Base-by-base conservation (phyloP, 2,113 vertebrate species). In the Terrapene triunguis region DNA sequence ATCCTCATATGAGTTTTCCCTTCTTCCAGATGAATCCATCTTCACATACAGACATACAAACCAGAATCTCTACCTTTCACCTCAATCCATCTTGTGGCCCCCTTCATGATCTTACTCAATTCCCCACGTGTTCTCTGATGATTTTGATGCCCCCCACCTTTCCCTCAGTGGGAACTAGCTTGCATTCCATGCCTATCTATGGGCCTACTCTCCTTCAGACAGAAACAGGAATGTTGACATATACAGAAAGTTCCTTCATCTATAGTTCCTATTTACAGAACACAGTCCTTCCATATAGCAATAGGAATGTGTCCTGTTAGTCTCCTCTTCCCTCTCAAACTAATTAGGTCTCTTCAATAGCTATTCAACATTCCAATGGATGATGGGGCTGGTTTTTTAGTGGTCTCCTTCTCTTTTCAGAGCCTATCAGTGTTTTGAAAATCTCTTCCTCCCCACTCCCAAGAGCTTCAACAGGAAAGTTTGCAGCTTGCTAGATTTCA, bases 101-200 rank as follows among this genome's bases (percentile, higher is more conserved):
- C 65, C 35, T 38, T 69, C 35, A 5, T 69, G 62, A 72, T 38
- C 19, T 38, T 22, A 38, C 19, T 72, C n/a, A 51, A 80, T 48
- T 4, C 89, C 87, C 72, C 78, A 89, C 44, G 82, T 82, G 85
- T 88, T 90, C n/a, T 91, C 1, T 7, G 14, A 87, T 90, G 1
- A 12, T 69, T 92, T 92, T 85, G 84, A n/a, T 21, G 57, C n/a
- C 92, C 72, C 21, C 95, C 51, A 1, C 69, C 89, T 93, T 82
- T 95, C 50, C 82, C 87, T 96, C 93, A 95, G 90, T 57, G 80
- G 69, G 94, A 94, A 97, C 84, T 32, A 82, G 35, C 11, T 62
- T 86, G 55, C 82, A 82, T 90, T 86, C 90, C 95, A 22, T 80
- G 51, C 55, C 13, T 59, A 69, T 21, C 5, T 17, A 19, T 69